Conservation (phyloP, 2,113 vertebrate species). For the Amblyopsis rosae region DNA sequence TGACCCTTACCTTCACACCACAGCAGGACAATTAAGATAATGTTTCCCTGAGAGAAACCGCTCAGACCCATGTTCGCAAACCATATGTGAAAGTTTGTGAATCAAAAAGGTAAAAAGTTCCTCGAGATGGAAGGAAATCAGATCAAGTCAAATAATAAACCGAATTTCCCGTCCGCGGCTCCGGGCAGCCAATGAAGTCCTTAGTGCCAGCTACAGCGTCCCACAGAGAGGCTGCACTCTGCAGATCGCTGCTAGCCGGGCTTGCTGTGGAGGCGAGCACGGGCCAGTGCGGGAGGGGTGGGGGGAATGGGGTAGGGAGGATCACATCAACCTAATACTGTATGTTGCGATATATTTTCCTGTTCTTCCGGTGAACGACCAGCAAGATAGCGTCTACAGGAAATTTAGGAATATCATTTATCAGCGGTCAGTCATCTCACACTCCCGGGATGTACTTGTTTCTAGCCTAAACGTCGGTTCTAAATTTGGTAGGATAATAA, state of each 20-base stretch:
- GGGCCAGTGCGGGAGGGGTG: conserved; percentile 39
- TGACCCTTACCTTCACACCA: conserved; percentile 71
- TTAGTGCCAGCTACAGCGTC: conserved; percentile 62
- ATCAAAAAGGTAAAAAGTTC: conserved; percentile 43
- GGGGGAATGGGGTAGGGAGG: conserved; percentile 39
- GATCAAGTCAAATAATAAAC: conserved; percentile 6
- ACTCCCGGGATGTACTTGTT: conserved; percentile 31
- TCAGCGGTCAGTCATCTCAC: conserved; percentile 61
- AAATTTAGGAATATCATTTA: conserved; percentile 65
- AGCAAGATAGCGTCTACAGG: conserved; percentile 54
- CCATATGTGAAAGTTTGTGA: conserved; percentile 74
- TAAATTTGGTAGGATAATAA: too few species aligned
- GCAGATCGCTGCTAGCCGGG: conserved; percentile 40
- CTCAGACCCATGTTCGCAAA: conserved; percentile 73
- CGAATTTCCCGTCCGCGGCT: conserved; percentile 15
- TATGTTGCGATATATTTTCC: conserved; percentile 47
- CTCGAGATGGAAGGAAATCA: not conserved
- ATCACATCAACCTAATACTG: conserved; percentile 46
- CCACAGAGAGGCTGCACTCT: conserved; percentile 63
- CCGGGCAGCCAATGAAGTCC: conserved; percentile 55
- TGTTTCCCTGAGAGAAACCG: conserved; percentile 69
- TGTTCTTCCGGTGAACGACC: conserved; percentile 60
- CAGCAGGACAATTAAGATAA: conserved; percentile 61
- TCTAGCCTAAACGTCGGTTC: not conserved
- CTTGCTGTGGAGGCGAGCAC: not conserved